Base-by-base conservation (phyloP, 2,797 vertebrate species). In the Cheirogaleus major region DNA sequence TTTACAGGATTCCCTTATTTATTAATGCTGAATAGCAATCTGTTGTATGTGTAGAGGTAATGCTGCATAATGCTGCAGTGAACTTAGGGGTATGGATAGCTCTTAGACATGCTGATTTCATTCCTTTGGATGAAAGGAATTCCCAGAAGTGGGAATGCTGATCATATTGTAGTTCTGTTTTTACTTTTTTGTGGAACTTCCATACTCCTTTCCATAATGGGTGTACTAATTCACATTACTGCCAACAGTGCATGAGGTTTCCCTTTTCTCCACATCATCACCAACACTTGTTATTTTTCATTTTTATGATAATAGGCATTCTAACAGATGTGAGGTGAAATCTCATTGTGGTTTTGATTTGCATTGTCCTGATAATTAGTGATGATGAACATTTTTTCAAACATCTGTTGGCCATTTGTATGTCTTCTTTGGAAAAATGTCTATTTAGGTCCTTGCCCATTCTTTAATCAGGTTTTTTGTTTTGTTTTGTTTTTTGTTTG, bases 61-160 rank as follows among this genome's bases (percentile, higher is more conserved):
- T 65, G 38, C 38, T 38, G 59, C 65, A 63, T 83, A 45, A 14
- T n/a, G 9, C 22, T 55, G 20, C 18, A 23, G 45, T 23, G 20
- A n/a, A 8, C 59, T 48, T 5, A 1, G 2, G 7, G 7, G 7
- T 65, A 4, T 6, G n/a, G 43, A 23, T 9, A 20, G 45, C 12
- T n/a, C 30, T n/a, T 65, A 17, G 20, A 82, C 18, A 48, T 22
- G 23, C 12, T 48, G 20, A 23, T 38, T 48, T 82, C 11, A 48
- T 14, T 23, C 27, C 30, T 83, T 48, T 63, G 27, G 20, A 63
- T 14, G 9, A 38, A 38, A 38, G 38, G 38, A 15, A 83, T 23
- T 6, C 0, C 7, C 12, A 59, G 59, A 63, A 63, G 18, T 32
- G 20, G 48, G 41, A 76, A 6, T 23, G 9, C 11, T 78, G 75